phyloP scores from a whole-genome alignment of 2,888 invertebrate genomes.

The Furcula furcula region DNA sequence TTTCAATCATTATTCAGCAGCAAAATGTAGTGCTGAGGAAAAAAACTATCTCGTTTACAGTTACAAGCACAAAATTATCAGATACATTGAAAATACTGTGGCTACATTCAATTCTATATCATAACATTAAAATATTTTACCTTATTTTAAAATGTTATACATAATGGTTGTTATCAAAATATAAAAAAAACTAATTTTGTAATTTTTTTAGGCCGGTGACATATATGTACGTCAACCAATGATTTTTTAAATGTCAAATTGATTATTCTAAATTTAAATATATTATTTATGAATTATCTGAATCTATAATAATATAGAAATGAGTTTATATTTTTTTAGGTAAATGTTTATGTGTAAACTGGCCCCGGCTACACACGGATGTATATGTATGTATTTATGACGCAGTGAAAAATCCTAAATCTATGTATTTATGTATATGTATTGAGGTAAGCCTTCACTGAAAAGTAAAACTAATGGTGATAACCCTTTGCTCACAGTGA shows the following conservation, averaged over 20 bases:
- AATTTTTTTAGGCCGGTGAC: slow-evolving; percentile 66
- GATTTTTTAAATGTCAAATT: slow-evolving; percentile 50
- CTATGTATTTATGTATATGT: no score
- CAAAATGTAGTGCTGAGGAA: slow-evolving; percentile 37
- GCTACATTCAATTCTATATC: slow-evolving; percentile 7
- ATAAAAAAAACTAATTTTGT: slow-evolving; percentile 64
- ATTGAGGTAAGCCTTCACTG: no score
- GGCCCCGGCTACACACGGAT: no score
- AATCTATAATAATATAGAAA: no score
- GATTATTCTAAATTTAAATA: slow-evolving; percentile 55
- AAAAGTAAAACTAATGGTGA: no score
- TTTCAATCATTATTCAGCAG: slow-evolving; percentile 65
- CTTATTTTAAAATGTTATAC: slow-evolving; percentile 63
- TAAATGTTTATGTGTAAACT: no score
- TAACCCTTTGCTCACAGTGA: no score
- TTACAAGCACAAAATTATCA: slow-evolving; percentile 8
- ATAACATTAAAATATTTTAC: slow-evolving; percentile 32
- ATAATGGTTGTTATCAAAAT: slow-evolving; percentile 66
- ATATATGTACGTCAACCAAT: slow-evolving; percentile 57
- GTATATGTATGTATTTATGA: no score
- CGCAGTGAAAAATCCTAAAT: no score
- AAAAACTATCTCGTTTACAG: slow-evolving; percentile 14
- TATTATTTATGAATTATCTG: no score
- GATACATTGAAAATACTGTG: slow-evolving; percentile 6
- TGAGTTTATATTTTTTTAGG: no score